Conservation (phyloP, 2,797 vertebrate species). For the Helarctos malayanus region DNA sequence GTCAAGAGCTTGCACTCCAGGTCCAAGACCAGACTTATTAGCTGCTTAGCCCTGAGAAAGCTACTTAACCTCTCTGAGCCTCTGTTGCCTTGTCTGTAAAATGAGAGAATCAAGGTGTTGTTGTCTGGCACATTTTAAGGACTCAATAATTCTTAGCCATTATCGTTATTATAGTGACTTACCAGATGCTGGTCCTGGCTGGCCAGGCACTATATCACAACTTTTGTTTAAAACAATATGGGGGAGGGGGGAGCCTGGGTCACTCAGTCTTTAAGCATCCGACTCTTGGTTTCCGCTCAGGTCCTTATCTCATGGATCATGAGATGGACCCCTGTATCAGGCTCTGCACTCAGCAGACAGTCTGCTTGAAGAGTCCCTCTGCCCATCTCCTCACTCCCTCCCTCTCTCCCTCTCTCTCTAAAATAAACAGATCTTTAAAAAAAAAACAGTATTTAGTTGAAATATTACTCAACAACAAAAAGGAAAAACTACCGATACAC, state of each 20-base stretch:
- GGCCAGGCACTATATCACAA: background rate
- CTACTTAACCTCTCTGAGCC: background rate
- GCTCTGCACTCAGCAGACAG: background rate
- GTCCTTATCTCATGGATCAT: background rate
- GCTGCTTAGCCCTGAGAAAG: background rate
- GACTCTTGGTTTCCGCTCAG: background rate
- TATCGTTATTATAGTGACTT: background rate
- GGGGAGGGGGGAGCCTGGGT: background rate
- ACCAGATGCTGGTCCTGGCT: background rate
- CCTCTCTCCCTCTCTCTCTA: background rate
- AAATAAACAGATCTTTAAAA: background rate
- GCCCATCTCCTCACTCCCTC: background rate
- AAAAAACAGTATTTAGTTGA: background rate
- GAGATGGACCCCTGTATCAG: background rate
- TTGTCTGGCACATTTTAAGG: background rate
- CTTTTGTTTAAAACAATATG: slow-evolving; percentile 2
- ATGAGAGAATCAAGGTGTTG: background rate
- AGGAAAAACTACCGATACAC: background rate
- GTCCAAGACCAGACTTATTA: background rate
- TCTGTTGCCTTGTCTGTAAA: background rate
- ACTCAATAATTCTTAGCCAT: background rate
- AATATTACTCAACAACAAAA: slow-evolving; percentile 34
- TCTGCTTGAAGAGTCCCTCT: background rate
- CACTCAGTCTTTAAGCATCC: background rate
- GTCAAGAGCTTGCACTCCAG: background rate